A percentile compares a stretch with the other conserved stretches of the same genome.
phyloP scores from a whole-genome alignment of 2,888 invertebrate species.

The Elaeidobius kamerunicus region DNA sequence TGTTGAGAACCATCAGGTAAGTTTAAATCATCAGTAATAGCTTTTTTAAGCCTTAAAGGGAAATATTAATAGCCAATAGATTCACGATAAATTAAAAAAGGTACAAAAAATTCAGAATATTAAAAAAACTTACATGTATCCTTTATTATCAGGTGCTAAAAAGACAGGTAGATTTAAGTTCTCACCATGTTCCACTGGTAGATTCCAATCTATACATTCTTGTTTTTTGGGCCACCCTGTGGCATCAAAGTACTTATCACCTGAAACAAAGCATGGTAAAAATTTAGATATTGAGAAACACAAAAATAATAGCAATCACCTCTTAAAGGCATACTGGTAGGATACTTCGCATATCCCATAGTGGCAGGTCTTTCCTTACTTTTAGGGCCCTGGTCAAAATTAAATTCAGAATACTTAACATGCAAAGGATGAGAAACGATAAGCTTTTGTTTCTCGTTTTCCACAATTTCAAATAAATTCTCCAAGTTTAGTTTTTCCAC shows the following conservation, averaged over 20 bases:
- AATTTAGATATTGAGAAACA: neutral
- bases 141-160: slow-evolving; percentile 75
- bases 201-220: slow-evolving; percentile 51
- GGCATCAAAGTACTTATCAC: slow-evolving; percentile 53
- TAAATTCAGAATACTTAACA: slow-evolving; percentile 2
- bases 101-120: neutral
- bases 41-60: slow-evolving; percentile 51
- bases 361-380: slow-evolving; percentile 32
- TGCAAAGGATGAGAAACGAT: slow-evolving; percentile 37
- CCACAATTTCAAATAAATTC: slow-evolving; percentile 51
- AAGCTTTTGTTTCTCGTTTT: slow-evolving; percentile 52
- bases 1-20: slow-evolving; percentile 61
- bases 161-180: slow-evolving; percentile 63
- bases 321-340: slow-evolving; percentile 52
- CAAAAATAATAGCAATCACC: slow-evolving; percentile 36
- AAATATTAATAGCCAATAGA: too few species aligned
- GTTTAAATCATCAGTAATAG: slow-evolving; percentile 62
- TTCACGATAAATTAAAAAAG: too few species aligned
- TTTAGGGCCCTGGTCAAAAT: slow-evolving; percentile 4
- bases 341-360: slow-evolving; percentile 48
- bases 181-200: slow-evolving; percentile 49
- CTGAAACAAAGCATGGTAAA: slow-evolving; percentile 7
- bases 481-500: slow-evolving; percentile 52
- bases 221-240: slow-evolving; percentile 55
- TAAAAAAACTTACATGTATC: slow-evolving; percentile 60